Evolutionary conservation across 2,888 invertebrate species (phyloP), one percentile per base, ranked within the genome.

Genomic region (Macroteleia sp.): DNA sequence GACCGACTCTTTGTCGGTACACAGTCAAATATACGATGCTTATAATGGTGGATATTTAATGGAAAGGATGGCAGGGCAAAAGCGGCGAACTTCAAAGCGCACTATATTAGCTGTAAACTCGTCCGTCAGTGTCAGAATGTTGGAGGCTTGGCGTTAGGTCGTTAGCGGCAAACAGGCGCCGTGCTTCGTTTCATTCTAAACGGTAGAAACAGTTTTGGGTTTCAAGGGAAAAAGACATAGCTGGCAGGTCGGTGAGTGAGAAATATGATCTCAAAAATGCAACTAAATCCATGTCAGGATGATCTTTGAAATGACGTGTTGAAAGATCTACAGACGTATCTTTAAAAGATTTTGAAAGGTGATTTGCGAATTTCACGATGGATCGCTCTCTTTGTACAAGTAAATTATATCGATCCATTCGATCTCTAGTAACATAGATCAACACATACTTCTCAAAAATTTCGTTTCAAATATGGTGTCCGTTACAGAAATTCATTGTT

Each of bases 61-160:
- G 74, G 82, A 85, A 85, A 80, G 67, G 79, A 67, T 77, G 77
- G 67, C 67, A 71, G 54, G 73, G 77, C 80, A 69, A 46, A 56
- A 56, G 85, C 89, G 89, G 89, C 85, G 57, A 77, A 88, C 86
- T 85, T 90, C 88, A 90, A 90, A 90, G 88, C 81, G 59, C 80
- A 84, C 85, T 86, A 84, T 88, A 90, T 90, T 90, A 90, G 89
- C 90, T 86, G 88, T 88, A 86, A 89, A 90, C 89, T 88, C 89
- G 90, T 90, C 88, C 88, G 89, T 90, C 90, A 90, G 89, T 86
- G 90, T 90, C 90, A 86, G 86, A 85, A 88, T 85, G 88, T 87
- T 83, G 85, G 85, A 84, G 85, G 84, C 82, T 82, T 73, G 88
- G 86, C 85, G 86, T 86, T 85, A 86, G 85, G 86, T 87, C 87